Evolutionary conservation across 1,140 invertebrate species (phyloP), one percentile per base, ranked within the genome.

Genomic region (Aphelenchoides avenae): DNA sequence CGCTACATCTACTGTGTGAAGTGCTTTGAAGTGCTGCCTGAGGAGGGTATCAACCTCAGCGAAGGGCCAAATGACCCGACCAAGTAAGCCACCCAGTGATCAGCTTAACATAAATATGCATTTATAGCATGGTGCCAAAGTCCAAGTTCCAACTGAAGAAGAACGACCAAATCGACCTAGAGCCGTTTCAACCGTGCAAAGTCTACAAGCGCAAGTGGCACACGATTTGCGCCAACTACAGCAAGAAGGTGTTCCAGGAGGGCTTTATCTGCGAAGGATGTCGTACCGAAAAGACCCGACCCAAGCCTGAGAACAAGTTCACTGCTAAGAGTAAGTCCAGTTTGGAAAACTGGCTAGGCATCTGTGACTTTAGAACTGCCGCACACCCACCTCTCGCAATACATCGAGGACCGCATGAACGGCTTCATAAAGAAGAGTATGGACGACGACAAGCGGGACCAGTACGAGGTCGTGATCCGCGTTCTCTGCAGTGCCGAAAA

Each of bases 1-100:
- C 92, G 91, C 85, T 97, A 97, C 82, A 94, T 91, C 62, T 98
- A 94, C 84, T 99, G 95, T 85, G 87, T 91, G 81, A 97, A 96
- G 83, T 99, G 94, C 84, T 99, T 98, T 85, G 91, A 93, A 79
- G 92, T 96, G 79, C 94, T 98, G 81, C 89, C 89, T 78, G 91
- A 91, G 64, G 92, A 98, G 80, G 91, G 89, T 61, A 91, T 98
- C 57, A 91, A 89, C 70, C 84, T 95, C 59, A 87, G 91, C 72
- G 92, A 97, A 75, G 94, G 98, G 81, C 91, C 92, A 42, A 85
- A 87, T 57, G 89, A 93, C 78, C 85, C 90, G 37, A 86, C 88
- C 82, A 91, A 89, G 89, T 95, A 84, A 91, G 89, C 88, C 65
- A 55, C 24, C 40, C 24, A n/a, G 26, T 43, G 48, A 50, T 36